Conservation (phyloP, 2,888 invertebrate genomes). For the Tetrapedia diversipes region DNA sequence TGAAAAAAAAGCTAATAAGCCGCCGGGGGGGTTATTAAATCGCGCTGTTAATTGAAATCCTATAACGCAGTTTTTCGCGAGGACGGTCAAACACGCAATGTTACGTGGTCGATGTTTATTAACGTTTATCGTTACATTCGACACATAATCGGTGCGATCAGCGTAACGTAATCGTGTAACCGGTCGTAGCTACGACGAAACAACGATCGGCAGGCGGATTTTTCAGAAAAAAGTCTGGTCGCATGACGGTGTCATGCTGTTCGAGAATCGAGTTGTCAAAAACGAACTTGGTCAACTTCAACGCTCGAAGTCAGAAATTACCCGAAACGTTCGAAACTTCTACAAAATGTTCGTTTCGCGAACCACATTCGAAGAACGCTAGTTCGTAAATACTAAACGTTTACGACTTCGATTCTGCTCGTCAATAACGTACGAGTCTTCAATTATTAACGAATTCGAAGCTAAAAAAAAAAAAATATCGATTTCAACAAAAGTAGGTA, state of each 20-base stretch:
- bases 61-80: not conserved
- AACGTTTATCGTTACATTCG: conserved; percentile 1
- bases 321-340: too few species aligned
- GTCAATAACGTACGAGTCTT: not conserved
- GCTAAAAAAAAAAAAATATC: too few species aligned
- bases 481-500: too few species aligned
- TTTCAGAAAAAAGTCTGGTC: not conserved
- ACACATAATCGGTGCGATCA: conserved; percentile 8
- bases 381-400: not conserved
- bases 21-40: conserved; percentile 1
- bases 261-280: not conserved
- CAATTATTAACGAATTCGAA: too few species aligned
- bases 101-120: conserved; percentile 26
- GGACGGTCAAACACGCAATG: conserved; percentile 21
- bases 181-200: not conserved
- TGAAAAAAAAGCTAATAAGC: not conserved
- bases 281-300: not conserved
- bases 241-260: not conserved
- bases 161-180: conserved; percentile 6
- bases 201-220: not conserved
- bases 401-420: not conserved
- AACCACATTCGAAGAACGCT: not conserved
- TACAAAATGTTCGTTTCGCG: not conserved
- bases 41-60: not conserved
- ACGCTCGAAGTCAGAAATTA: too few species aligned